Evolutionary conservation across 2,888 invertebrate genomes (phyloP).

Genomic region (Barypeithes pellucidus): DNA sequence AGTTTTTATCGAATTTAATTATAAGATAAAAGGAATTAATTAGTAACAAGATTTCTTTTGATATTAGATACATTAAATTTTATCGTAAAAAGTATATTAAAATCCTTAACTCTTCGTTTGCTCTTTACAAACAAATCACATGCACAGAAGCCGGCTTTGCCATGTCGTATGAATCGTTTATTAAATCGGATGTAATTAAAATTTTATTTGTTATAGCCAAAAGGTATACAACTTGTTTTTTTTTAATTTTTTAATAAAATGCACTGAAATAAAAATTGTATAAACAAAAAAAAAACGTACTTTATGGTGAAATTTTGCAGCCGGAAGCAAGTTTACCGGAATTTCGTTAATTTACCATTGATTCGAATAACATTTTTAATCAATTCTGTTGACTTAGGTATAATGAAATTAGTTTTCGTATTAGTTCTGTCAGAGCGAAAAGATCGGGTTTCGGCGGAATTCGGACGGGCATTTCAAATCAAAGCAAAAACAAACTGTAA

Average conservation of each 20-base stretch:
- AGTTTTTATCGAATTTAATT: too few relatives aligned
- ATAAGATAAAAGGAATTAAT: too few relatives aligned
- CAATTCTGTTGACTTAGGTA: constrained; percentile 45
- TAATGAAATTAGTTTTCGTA: constrained; percentile 43
- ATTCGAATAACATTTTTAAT: constrained; percentile 41
- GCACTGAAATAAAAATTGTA: constrained; percentile 22
- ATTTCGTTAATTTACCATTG: constrained; percentile 38
- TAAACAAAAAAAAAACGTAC: constrained; percentile 14
- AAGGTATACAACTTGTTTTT: constrained; percentile 10
- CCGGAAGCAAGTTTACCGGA: constrained; percentile 24
- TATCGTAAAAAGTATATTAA: too few relatives aligned
- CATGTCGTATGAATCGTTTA: neutral
- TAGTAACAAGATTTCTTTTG: too few relatives aligned
- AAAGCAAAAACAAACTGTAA: constrained; percentile 42
- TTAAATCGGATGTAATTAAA: constrained; percentile 15
- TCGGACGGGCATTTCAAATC: constrained; percentile 24
- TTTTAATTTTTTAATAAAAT: constrained; percentile 19
- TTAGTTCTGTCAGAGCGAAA: constrained; percentile 31
- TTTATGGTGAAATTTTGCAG: constrained; percentile 22
- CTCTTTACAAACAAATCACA: neutral
- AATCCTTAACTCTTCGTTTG: neutral
- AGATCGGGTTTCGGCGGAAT: constrained; percentile 33
- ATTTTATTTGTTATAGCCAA: constrained; percentile 13
- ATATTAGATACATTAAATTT: too few relatives aligned
- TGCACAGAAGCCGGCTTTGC: neutral